Evolutionary conservation across 1,140 invertebrate species (phyloP).

Genomic region (Papilio polytes): DNA sequence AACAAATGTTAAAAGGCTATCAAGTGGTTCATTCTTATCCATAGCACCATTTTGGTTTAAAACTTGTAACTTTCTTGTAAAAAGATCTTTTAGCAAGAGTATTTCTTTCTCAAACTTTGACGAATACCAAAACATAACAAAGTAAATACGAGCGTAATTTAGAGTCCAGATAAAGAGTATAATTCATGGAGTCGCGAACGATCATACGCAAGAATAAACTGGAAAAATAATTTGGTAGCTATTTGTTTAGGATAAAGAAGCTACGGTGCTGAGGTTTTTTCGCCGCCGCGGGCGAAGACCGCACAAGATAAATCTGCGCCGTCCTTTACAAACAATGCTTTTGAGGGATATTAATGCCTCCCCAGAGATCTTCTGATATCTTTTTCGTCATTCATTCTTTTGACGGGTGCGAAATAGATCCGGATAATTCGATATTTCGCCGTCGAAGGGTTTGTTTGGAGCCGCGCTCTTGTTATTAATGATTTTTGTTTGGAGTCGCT

Average conservation of each 20-base stretch:
- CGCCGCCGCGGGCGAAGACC: constrained; percentile 27
- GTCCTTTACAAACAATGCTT: constrained; percentile 64
- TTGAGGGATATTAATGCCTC: constrained; percentile 63
- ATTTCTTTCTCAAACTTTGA: neutral
- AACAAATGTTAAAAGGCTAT: neutral
- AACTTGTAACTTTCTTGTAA: neutral
- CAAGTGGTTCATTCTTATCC: neutral
- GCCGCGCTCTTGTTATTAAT: constrained; percentile 25
- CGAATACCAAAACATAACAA: neutral
- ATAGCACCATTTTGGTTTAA: neutral
- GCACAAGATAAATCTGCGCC: constrained; percentile 57
- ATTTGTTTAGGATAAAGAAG: constrained; percentile 40
- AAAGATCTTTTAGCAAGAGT: neutral
- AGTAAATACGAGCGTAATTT: neutral
- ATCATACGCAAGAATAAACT: constrained; percentile 27
- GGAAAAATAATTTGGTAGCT: constrained; percentile 29
- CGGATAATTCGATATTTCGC: constrained; percentile 46
- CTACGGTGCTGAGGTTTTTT: constrained; percentile 14
- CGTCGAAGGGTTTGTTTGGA: constrained; percentile 39
- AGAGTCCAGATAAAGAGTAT: neutral
- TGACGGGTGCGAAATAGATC: constrained; percentile 54
- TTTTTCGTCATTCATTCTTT: constrained; percentile 59
- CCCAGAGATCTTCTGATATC: constrained; percentile 51
- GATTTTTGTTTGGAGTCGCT: neutral
- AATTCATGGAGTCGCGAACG: constrained; percentile 1